Conservation (phyloP, 2,888 invertebrate genomes). For the Coecobrya sp. region DNA sequence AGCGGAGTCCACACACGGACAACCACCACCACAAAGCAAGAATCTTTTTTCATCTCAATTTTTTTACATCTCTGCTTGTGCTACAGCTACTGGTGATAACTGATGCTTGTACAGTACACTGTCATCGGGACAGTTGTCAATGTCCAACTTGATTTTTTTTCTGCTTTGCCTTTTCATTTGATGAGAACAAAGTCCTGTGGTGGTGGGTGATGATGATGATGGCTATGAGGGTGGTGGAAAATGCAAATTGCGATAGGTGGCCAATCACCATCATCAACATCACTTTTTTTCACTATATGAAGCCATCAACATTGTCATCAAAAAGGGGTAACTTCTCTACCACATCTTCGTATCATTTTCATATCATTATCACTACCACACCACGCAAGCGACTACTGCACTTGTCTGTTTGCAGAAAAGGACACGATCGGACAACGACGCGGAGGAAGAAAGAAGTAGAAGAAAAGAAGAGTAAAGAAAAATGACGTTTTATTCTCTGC, state of each 20-base stretch:
- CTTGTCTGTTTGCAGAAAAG: constrained; percentile 22
- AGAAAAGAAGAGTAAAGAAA: constrained; percentile 35
- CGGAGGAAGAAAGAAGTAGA: constrained; percentile 1
- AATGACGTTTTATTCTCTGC: constrained; percentile 74
- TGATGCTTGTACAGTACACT: constrained; percentile 28
- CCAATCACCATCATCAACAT: constrained; percentile 70
- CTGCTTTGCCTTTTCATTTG: constrained; percentile 48
- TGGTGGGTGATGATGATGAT: constrained; percentile 16
- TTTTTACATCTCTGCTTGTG: neutral
- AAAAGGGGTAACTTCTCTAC: constrained; percentile 3
- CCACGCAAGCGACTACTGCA: constrained; percentile 16
- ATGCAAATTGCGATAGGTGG: constrained; percentile 85
- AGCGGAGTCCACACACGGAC: constrained; percentile 11
- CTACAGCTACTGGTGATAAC: constrained; percentile 13
- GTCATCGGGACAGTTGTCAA: constrained; percentile 67
- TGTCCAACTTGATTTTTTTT: constrained; percentile 67
- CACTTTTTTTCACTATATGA: neutral
- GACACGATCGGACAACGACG: neutral
- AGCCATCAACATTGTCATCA: constrained; percentile 60
- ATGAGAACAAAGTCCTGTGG: constrained; percentile 67
- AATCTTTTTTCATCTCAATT: neutral
- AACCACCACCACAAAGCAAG: constrained; percentile 35
- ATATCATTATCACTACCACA: constrained; percentile 34
- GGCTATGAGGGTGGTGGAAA: constrained; percentile 84
- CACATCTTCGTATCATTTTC: constrained; percentile 35